Evolutionary conservation across 2,113 vertebrate genomes (phyloP).

Genomic region (Dasypus novemcinctus): DNA sequence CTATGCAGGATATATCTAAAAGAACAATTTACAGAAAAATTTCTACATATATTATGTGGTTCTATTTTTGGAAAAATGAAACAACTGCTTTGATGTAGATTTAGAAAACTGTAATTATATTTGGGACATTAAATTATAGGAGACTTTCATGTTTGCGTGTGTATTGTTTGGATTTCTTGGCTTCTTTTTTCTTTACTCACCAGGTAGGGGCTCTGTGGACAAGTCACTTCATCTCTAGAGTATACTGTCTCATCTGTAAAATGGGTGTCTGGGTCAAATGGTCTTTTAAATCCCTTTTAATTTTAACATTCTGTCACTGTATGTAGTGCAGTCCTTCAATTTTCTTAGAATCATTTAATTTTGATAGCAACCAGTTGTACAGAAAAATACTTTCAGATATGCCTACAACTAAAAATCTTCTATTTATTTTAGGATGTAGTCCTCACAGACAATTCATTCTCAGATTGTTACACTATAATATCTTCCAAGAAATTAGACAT

Average conservation of each 20-base stretch:
- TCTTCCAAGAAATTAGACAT: neutral
- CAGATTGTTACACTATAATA: neutral
- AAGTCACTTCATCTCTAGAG: neutral
- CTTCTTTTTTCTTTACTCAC: slow-evolving; percentile 38
- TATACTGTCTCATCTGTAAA: slow-evolving; percentile 15
- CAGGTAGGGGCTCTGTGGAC: neutral
- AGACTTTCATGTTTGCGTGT: neutral
- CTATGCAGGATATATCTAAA: neutral
- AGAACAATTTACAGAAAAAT: neutral
- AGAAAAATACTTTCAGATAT: neutral
- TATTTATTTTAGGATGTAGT: neutral
- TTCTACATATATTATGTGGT: neutral
- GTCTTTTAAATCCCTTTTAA: neutral
- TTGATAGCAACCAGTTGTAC: neutral
- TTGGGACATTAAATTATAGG: neutral
- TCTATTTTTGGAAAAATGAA: neutral
- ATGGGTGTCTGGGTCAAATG: neutral
- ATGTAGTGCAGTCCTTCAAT: neutral
- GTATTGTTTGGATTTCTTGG: neutral
- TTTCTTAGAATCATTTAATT: slow-evolving; percentile 30
- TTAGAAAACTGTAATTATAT: neutral
- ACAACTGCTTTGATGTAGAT: neutral
- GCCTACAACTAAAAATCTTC: neutral
- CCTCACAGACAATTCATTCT: neutral
- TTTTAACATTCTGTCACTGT: neutral